These are phyloP conservation scores for Salticus scenicus DNA, from an alignment of 2,888 invertebrate genomes.

Conservation along the genomic window DNA sequence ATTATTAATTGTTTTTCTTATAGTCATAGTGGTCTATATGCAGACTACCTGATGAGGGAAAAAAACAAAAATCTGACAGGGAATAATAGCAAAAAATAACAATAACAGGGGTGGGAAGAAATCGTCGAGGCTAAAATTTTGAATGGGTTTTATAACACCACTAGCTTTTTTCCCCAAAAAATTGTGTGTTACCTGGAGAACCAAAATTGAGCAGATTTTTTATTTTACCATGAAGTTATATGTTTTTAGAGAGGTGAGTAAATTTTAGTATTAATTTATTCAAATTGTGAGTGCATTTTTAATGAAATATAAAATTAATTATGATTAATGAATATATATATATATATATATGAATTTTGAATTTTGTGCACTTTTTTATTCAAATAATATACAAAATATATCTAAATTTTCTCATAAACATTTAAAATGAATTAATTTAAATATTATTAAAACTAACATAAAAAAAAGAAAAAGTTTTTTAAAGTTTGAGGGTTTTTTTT, in stretches of 20 bases:
- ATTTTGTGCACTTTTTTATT: no score
- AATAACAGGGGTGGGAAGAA: background rate
- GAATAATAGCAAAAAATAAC: background rate
- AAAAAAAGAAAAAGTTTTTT: no score
- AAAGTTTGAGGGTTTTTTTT: no score
- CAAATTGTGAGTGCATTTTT: no score
- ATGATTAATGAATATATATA: no score
- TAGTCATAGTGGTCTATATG: constrained; percentile 70
- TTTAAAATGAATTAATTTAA: no score
- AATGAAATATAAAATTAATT: no score
- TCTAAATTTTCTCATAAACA: no score
- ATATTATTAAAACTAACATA: no score
- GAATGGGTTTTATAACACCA: constrained; percentile 38
- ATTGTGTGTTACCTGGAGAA: background rate
- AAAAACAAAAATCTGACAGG: background rate
- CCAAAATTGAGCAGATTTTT: background rate
- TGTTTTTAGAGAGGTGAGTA: background rate
- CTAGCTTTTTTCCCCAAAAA: constrained; percentile 11
- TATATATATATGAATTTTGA: no score
- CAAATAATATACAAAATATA: no score
- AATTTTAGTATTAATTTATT: no score
- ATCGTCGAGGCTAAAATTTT: constrained; percentile 30
- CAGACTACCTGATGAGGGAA: constrained; percentile 51
- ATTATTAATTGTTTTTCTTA: constrained; percentile 66
- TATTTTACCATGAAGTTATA: background rate